Base-by-base conservation (phyloP, 2,888 invertebrate species). In the Glaucopsyche alexis region DNA sequence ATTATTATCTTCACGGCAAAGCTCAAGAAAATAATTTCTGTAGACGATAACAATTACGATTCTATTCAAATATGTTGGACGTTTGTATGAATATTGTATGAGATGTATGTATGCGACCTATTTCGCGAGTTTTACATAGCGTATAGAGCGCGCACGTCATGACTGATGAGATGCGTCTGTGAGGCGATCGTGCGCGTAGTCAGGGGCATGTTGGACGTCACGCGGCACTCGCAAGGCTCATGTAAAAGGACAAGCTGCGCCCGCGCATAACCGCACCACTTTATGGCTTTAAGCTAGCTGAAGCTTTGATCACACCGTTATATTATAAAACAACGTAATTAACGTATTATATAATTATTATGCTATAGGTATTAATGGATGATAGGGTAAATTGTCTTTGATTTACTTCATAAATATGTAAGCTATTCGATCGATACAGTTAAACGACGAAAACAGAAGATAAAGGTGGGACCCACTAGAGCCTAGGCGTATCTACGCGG, bases 61-160 rank as follows among this genome's bases (percentile, higher is more conserved):
- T 19, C 55, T 55, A 55, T 55, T 55, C 55, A 55, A 55, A 55
- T 19, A 55, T 55, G 42, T 8, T 8, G 19, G 55, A 29, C 29
- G 29, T 29, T 19, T 19, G 55, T 55, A 55, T 55, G 55, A 55
- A 55, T 55, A 55, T 55, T 55, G 55, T 55, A 55, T 55, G 55
- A 19, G 19, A 3, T 16, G 52, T 55, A 55, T 55, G 55, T 19
- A 60, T 60, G 29, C 29, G 29, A 13, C 29, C 60, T 60, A 38
- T 60, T 60, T 38, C 11, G 13, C 29, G 7, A 47, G 47, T 47
- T 13, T 47, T 9, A 9, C 13, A 47, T 9, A 13, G 9, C 47
- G 29, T 60, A 38, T 11, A 29, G 29, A 29, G 13, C 14, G 13
- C 60, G 29, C 60, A 29, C 29, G 60, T 60, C 60, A 60, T 38